Percentiles rank a stretch among this genome's conserved stretches.
These are phyloP conservation scores for Harpagifer antarcticus DNA, from an alignment of 2,797 vertebrate genomes.

Conservation along the genomic window DNA sequence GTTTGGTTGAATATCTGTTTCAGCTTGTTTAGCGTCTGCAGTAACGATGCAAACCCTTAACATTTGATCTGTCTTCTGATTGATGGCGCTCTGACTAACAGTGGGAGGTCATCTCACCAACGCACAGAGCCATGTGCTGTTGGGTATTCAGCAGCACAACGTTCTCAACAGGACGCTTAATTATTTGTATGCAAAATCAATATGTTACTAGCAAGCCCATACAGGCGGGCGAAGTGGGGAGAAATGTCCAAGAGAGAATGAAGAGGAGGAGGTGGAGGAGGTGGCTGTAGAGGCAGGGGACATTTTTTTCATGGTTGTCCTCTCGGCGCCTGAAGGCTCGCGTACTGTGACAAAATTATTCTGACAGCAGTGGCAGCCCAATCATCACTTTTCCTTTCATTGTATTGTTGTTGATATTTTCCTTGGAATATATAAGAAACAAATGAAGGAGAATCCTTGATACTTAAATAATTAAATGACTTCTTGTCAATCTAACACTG, in stretches of 20 bases:
- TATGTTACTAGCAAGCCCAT: slow-evolving; percentile 64
- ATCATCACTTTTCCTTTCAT: slow-evolving; percentile 57
- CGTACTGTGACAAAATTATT: slow-evolving; percentile 72
- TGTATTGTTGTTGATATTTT: slow-evolving; percentile 41
- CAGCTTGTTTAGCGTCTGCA: slow-evolving; percentile 30
- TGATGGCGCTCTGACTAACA: slow-evolving; percentile 41
- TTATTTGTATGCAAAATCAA: slow-evolving; percentile 81
- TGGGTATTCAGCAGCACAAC: slow-evolving; percentile 61
- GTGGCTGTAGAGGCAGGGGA: slow-evolving; percentile 9
- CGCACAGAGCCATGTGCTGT: slow-evolving; percentile 40
- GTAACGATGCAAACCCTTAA: slow-evolving; percentile 40
- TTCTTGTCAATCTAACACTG: neutral
- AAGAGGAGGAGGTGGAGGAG: slow-evolving; percentile 2
- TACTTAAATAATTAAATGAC: neutral
- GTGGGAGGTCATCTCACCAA: slow-evolving; percentile 54
- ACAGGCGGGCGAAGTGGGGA: slow-evolving; percentile 11
- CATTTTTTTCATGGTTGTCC: slow-evolving; percentile 74
- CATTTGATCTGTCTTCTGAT: slow-evolving; percentile 50
- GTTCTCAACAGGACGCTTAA: slow-evolving; percentile 71
- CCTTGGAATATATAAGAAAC: neutral
- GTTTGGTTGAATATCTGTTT: slow-evolving; percentile 19
- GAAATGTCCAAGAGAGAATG: neutral
- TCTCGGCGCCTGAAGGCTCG: slow-evolving; percentile 48
- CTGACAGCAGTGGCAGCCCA: slow-evolving; percentile 75
- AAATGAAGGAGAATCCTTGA: neutral